Conservation (phyloP, 1,140 invertebrate species). For the Pectinophora gossypiella region DNA sequence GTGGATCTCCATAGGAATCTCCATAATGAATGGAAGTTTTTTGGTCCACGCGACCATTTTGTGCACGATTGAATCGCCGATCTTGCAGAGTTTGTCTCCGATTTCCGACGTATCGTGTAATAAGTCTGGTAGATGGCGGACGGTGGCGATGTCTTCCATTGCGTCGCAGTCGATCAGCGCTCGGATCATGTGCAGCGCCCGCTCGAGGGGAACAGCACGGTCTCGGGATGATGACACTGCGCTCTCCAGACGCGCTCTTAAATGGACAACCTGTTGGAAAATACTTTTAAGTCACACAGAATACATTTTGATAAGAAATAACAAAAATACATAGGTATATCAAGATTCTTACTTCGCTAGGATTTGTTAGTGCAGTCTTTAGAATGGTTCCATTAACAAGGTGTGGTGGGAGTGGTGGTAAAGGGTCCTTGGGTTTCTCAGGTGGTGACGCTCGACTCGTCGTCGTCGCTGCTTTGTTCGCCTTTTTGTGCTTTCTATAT, state of each 20-base stretch:
- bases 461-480: conserved; percentile 67
- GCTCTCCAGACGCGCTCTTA: conserved; percentile 90
- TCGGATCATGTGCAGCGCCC: conserved; percentile 90
- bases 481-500: conserved; percentile 98
- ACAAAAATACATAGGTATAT: not conserved
- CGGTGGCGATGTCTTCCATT: conserved; percentile 95
- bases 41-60: conserved; percentile 99
- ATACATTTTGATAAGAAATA: not conserved
- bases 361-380: conserved; percentile 95
- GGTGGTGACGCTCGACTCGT: conserved; percentile 67
- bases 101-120: conserved; percentile 93
- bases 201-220: conserved; percentile 86
- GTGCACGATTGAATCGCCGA: conserved; percentile 96
- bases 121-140: conserved; percentile 92
- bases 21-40: conserved; percentile 95
- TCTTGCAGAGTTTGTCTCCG: conserved; percentile 94
- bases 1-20: conserved; percentile 95
- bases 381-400: conserved; percentile 93
- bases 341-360: conserved; percentile 81
- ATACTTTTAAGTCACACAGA: conserved; percentile 9
- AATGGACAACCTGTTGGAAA: conserved; percentile 81
- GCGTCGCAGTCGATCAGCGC: conserved; percentile 95
- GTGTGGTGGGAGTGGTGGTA: conserved; percentile 80
- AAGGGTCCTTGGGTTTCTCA: conserved; percentile 70
- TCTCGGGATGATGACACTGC: conserved; percentile 90